These are phyloP conservation scores for Rissa tridactyla DNA, from an alignment of 2,113 vertebrate species.

Conservation along the genomic window DNA sequence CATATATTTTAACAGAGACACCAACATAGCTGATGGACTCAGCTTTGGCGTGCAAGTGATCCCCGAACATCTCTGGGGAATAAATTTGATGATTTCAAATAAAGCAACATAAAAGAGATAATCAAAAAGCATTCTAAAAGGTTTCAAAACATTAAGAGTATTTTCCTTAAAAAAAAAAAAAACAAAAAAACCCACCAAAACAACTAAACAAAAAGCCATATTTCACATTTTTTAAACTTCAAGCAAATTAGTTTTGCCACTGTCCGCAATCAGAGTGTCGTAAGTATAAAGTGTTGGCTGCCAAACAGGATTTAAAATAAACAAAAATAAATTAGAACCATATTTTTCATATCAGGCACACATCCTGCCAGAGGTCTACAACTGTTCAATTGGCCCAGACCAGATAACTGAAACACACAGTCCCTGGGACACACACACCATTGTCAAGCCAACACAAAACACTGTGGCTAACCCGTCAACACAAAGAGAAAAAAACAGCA, in stretches of 20 bases:
- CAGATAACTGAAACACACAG: not conserved
- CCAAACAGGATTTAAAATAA: not conserved
- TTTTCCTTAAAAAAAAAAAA: not conserved
- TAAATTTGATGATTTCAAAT: not conserved
- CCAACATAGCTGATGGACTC: not conserved
- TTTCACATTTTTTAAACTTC: not conserved
- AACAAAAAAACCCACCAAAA: not conserved
- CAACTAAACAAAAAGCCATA: not conserved
- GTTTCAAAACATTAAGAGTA: not conserved
- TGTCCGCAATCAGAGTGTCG: not conserved
- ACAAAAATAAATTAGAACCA: not conserved
- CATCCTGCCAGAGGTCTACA: conserved; percentile 26
- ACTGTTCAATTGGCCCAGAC: conserved; percentile 18
- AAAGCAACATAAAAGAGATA: not conserved
- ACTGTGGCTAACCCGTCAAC: not conserved
- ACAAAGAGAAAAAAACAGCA: not conserved
- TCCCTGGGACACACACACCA: not conserved
- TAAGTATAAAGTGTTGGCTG: not conserved
- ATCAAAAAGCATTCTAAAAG: not conserved
- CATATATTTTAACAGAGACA: not conserved
- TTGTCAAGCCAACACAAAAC: not conserved
- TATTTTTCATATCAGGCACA: conserved; percentile 10
- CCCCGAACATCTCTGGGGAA: not conserved
- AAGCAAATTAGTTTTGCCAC: not conserved
- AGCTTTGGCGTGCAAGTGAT: not conserved